phyloP scores from a whole-genome alignment of 2,888 invertebrate genomes.

The Venusia cambrica region DNA sequence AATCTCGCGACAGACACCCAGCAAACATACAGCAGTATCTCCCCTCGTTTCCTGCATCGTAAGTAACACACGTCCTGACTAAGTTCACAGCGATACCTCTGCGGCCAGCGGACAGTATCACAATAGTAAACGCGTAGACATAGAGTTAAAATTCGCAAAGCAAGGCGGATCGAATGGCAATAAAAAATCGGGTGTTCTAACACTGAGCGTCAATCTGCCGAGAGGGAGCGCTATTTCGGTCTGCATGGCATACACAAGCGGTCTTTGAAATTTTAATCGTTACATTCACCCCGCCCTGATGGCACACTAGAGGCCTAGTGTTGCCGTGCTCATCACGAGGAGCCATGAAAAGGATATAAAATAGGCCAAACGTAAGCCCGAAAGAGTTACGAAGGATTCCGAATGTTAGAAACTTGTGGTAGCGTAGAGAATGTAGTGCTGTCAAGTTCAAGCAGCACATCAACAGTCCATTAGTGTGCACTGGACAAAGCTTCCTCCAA shows the following conservation, averaged over 20 bases:
- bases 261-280: slow-evolving; percentile 79
- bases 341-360: slow-evolving; percentile 42
- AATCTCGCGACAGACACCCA: slow-evolving; percentile 60
- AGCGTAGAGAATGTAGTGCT: too few relatives aligned
- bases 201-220: slow-evolving; percentile 60
- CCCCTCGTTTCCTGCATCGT: slow-evolving; percentile 72
- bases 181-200: slow-evolving; percentile 44
- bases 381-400: slow-evolving; percentile 1
- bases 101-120: slow-evolving; percentile 26
- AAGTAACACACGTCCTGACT: slow-evolving; percentile 61
- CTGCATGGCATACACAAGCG: slow-evolving; percentile 65
- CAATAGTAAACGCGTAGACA: slow-evolving; percentile 24
- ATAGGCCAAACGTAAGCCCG: slow-evolving; percentile 3
- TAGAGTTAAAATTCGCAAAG: slow-evolving; percentile 52
- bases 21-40: slow-evolving; percentile 60
- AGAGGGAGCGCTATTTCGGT: slow-evolving; percentile 72
- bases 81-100: slow-evolving; percentile 47
- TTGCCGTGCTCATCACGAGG: slow-evolving; percentile 50
- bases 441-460: too few relatives aligned
- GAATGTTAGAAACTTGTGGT: too few relatives aligned
- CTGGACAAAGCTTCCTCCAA: too few relatives aligned
- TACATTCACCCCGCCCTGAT: slow-evolving; percentile 74
- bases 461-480: too few relatives aligned
- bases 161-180: slow-evolving; percentile 29
- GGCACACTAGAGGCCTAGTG: slow-evolving; percentile 59